Conservation (phyloP, 2,797 vertebrate species). For the Euthynnus affinis region DNA sequence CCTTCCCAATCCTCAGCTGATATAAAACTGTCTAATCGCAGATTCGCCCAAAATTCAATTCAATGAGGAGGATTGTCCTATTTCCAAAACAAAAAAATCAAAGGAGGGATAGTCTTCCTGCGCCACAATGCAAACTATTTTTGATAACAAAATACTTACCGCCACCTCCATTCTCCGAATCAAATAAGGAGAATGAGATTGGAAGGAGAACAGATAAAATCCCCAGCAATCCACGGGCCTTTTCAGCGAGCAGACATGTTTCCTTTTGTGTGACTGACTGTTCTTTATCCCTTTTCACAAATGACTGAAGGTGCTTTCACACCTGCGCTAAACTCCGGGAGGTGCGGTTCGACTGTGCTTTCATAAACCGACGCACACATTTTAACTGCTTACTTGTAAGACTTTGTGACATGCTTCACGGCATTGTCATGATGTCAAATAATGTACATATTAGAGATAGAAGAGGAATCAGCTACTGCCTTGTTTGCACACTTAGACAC, state of each 20-base stretch:
- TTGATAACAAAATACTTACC: conserved; percentile 21
- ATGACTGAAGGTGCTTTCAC: conserved; percentile 40
- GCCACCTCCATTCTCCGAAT: conserved; percentile 9
- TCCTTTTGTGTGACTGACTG: conserved; percentile 43
- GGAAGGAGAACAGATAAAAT: conserved; percentile 37
- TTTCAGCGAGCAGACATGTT: conserved; percentile 29
- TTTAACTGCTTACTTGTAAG: conserved; percentile 1
- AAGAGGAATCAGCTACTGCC: background rate
- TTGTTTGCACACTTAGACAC: background rate
- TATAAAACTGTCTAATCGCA: background rate
- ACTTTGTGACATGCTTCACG: background rate
- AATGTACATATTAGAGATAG: background rate
- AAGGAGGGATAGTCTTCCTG: background rate
- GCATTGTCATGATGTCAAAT: background rate
- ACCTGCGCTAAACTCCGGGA: conserved; percentile 9
- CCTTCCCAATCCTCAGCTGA: background rate
- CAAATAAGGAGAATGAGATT: conserved; percentile 23
- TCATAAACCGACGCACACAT: background rate
- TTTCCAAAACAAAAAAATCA: conserved; percentile 42
- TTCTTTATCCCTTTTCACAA: conserved; percentile 45
- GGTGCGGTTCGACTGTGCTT: background rate
- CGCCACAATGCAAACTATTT: conserved; percentile 24
- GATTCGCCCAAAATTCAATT: background rate
- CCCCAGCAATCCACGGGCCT: conserved; percentile 6
- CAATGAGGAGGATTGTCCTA: conserved; percentile 17